Conservation (phyloP, 2,888 invertebrate genomes). For the Drosophila nr. fundita region DNA sequence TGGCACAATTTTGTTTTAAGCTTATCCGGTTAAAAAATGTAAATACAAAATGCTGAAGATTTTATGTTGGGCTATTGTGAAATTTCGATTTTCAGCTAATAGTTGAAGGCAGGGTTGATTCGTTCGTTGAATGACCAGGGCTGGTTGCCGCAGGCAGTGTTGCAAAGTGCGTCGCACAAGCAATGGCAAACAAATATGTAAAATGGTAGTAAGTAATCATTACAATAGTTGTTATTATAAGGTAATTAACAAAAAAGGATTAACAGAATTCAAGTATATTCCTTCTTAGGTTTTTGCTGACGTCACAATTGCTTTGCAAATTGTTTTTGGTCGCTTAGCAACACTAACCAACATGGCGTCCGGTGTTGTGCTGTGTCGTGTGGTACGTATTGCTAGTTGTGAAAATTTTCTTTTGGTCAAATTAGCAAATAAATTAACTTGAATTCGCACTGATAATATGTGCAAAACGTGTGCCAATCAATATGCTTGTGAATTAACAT, state of each 20-base stretch:
- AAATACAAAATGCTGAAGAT: conserved; percentile 47
- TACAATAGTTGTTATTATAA: neutral
- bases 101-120: conserved; percentile 23
- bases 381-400: conserved; percentile 86
- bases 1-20: conserved; percentile 45
- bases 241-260: too few relatives aligned
- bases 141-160: conserved; percentile 32
- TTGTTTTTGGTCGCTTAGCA: conserved; percentile 29
- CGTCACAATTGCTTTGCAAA: conserved; percentile 40
- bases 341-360: conserved; percentile 92
- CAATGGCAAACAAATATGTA: neutral
- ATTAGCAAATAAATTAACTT: conserved; percentile 64
- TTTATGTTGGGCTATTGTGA: conserved; percentile 69
- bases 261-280: neutral
- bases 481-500: conserved; percentile 35
- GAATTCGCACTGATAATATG: conserved; percentile 55
- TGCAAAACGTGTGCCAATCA: conserved; percentile 37
- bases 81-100: conserved; percentile 65
- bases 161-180: neutral
- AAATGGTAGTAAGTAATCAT: neutral
- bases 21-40: conserved; percentile 39
- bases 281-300: conserved; percentile 10
- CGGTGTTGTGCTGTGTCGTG: conserved; percentile 98
- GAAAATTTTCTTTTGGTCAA: conserved; percentile 70
- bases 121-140: conserved; percentile 40